A percentile compares a stretch with the other conserved stretches of the same genome.
phyloP scores from a whole-genome alignment of 2,113 vertebrate genomes.

The Balaenoptera acutorostrata region DNA sequence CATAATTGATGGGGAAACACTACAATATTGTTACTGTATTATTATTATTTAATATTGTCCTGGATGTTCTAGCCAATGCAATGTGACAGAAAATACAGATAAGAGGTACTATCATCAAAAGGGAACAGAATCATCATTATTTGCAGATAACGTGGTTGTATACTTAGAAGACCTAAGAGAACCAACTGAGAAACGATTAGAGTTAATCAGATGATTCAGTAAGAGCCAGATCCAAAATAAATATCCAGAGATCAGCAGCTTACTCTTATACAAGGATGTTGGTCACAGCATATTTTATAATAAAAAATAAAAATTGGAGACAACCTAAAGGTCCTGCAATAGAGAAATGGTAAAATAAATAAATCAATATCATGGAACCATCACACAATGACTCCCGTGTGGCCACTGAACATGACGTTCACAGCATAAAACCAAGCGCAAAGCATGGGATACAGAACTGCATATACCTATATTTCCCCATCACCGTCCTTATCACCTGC shows the following conservation, averaged over 20 bases:
- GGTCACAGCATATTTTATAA: not conserved
- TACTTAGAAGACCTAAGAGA: not conserved
- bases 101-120: not conserved
- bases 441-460: not conserved
- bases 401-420: not conserved
- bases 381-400: not conserved
- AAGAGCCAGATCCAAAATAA: not conserved
- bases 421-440: not conserved
- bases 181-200: not conserved
- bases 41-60: not conserved
- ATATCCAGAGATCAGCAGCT: not conserved
- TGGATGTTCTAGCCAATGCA: not conserved
- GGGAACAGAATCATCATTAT: not conserved
- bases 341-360: not conserved
- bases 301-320: not conserved
- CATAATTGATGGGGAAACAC: not conserved
- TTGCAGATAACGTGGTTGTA: not conserved
- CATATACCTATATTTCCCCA: not conserved
- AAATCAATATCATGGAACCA: not conserved
- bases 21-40: not conserved
- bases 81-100: conserved; percentile 10
- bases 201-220: not conserved
- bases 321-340: not conserved
- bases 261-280: not conserved
- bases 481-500: not conserved